Conservation (phyloP, 2,113 vertebrate species). For the Otus sunia region DNA sequence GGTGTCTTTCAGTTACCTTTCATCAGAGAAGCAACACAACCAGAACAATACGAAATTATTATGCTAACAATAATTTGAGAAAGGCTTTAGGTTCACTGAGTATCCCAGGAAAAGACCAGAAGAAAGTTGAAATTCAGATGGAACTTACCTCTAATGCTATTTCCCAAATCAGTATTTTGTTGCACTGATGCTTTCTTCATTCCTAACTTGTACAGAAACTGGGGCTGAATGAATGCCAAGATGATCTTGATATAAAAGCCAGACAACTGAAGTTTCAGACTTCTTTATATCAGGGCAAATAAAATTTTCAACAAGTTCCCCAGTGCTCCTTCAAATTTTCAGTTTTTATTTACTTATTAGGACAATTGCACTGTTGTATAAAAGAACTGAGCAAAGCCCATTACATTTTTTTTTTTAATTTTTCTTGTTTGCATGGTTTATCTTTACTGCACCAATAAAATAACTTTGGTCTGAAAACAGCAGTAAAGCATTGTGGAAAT, state of each 20-base stretch:
- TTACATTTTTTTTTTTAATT: neutral
- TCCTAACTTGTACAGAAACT: neutral
- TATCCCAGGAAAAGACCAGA: neutral
- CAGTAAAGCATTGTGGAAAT: neutral
- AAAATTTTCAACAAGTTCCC: neutral
- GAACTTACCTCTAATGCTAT: neutral
- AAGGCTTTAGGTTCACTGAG: neutral
- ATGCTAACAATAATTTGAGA: neutral
- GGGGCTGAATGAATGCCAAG: neutral
- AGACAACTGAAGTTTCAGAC: neutral
- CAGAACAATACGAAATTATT: neutral
- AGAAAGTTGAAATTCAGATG: neutral
- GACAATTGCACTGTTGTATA: neutral
- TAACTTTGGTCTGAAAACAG: neutral
- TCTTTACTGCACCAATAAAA: neutral
- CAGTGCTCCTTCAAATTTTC: neutral
- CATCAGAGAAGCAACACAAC: neutral
- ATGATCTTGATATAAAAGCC: neutral
- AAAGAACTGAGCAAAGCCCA: neutral
- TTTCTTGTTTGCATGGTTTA: neutral
- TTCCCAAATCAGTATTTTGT: neutral
- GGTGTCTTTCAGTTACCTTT: neutral
- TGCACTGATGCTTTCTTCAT: neutral
- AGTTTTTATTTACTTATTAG: neutral
- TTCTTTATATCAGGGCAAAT: neutral